phyloP scores from a whole-genome alignment of 2,888 invertebrate genomes.

The Crossocerus cetratus region DNA sequence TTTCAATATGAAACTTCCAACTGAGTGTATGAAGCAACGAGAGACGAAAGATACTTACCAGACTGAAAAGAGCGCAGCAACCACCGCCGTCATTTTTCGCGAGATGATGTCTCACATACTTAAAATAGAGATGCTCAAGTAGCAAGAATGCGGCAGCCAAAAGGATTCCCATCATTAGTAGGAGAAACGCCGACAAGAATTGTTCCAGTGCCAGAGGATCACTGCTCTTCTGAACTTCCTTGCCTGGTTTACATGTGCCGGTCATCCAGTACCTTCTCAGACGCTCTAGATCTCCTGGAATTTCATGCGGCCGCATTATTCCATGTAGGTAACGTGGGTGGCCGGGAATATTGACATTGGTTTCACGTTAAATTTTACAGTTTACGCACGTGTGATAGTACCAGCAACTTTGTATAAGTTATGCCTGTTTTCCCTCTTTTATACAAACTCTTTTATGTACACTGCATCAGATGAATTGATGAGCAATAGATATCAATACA shows the following conservation, averaged over 20 bases:
- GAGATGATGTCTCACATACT: slow-evolving; percentile 91
- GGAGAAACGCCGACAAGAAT: slow-evolving; percentile 97
- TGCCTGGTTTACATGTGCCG: slow-evolving; percentile 95
- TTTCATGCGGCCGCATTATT: background rate
- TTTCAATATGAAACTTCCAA: background rate
- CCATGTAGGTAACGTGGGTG: background rate
- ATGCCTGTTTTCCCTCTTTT: too few species aligned
- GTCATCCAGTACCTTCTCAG: slow-evolving; percentile 98
- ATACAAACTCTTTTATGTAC: too few species aligned
- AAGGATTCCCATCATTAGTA: slow-evolving; percentile 96
- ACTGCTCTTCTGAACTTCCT: slow-evolving; percentile 93
- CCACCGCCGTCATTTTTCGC: slow-evolving; percentile 93
- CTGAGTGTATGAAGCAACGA: background rate
- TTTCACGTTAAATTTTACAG: background rate
- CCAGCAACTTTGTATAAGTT: too few species aligned
- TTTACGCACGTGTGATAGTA: too few species aligned
- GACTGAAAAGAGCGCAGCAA: slow-evolving; percentile 93
- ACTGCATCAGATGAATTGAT: too few species aligned
- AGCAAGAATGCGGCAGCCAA: slow-evolving; percentile 92
- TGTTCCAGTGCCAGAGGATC: slow-evolving; percentile 95
- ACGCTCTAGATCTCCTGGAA: slow-evolving; percentile 92
- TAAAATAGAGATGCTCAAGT: slow-evolving; percentile 96
- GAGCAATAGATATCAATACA: too few species aligned
- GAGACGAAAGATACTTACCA: slow-evolving; percentile 82
- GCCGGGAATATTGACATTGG: background rate